These are phyloP conservation scores for Anas platyrhynchos DNA, from an alignment of 2,113 vertebrate genomes.

Conservation along the genomic window DNA sequence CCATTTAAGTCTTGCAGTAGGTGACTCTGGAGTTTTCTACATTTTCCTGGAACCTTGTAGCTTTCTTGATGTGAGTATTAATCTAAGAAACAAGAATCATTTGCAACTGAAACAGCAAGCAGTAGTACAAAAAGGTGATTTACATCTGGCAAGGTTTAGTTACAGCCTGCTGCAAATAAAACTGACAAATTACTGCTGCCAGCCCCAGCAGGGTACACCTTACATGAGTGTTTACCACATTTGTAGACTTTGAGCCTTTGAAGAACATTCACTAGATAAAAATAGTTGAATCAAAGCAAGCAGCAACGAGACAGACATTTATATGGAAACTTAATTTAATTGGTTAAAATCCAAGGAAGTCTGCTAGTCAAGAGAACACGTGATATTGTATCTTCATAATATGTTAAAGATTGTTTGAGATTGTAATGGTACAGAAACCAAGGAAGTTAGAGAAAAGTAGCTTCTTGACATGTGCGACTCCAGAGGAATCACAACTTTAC, in stretches of 20 bases:
- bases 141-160: not conserved
- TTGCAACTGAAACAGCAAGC: not conserved
- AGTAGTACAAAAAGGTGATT: not conserved
- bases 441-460: not conserved
- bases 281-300: not conserved
- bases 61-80: not conserved
- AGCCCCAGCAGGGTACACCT: slow-evolving; percentile 1
- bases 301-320: not conserved
- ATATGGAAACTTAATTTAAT: not conserved
- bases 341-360: not conserved
- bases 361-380: not conserved
- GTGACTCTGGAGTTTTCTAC: not conserved
- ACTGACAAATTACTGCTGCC: slow-evolving; percentile 4
- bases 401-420: not conserved
- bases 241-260: not conserved
- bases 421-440: not conserved
- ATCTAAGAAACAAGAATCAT: not conserved
- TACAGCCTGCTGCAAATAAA: slow-evolving; percentile 12
- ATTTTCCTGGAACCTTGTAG: not conserved
- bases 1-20: not conserved
- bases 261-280: not conserved
- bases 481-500: not conserved
- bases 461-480: not conserved
- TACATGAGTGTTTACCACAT: not conserved
- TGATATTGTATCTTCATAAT: not conserved